Evolutionary conservation across 2,113 vertebrate genomes (phyloP).

Genomic region (Crotalus viridis): DNA sequence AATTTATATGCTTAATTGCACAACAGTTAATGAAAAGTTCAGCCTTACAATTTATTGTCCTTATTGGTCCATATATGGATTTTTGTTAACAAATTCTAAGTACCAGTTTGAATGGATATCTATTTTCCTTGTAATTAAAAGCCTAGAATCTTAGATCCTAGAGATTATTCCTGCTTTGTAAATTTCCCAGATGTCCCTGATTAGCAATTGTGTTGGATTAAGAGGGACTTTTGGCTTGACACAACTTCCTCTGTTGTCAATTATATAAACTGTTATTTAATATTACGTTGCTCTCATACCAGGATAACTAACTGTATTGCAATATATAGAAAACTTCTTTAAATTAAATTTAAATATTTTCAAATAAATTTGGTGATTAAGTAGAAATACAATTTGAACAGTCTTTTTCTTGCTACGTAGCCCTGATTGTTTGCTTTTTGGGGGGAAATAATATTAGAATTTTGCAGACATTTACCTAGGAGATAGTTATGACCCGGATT

Average conservation of each 20-base stretch:
- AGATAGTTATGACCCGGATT: too few relatives aligned
- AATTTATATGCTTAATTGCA: not conserved
- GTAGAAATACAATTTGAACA: not conserved
- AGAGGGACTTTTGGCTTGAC: not conserved
- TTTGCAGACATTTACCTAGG: not conserved
- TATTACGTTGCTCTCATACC: not conserved
- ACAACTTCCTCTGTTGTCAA: not conserved
- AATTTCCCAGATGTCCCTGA: not conserved
- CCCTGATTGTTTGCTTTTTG: not conserved
- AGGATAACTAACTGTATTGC: not conserved
- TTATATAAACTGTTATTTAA: not conserved
- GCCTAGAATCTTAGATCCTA: not conserved
- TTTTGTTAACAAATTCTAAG: not conserved
- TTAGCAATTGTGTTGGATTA: not conserved
- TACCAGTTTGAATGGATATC: not conserved
- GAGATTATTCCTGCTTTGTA: not conserved
- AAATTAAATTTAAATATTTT: not conserved
- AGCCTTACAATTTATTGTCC: not conserved
- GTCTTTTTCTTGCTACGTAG: not conserved
- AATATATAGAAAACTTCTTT: not conserved
- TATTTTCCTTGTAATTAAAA: not conserved
- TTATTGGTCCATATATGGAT: not conserved
- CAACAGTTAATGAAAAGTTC: not conserved
- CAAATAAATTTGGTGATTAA: not conserved
- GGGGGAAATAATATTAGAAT: not conserved